phyloP scores from a whole-genome alignment of 30 jellyfish, hydroid and myxozoan genomes.

The Aurelia coerulea region DNA sequence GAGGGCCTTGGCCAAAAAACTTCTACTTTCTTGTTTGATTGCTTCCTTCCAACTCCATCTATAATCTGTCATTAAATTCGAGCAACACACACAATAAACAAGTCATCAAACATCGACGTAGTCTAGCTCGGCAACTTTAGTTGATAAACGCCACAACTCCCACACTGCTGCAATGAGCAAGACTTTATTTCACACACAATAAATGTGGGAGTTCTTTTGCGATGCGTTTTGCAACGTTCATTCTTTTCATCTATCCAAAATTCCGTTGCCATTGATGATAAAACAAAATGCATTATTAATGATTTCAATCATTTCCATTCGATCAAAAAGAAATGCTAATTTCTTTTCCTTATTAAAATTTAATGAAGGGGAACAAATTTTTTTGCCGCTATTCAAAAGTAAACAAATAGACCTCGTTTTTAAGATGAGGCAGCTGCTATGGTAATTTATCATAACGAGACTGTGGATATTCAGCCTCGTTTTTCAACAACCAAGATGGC shows the following conservation, averaged over 20 bases:
- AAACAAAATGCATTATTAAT: constrained; percentile 29
- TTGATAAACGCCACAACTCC: no score
- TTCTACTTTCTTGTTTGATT: no score
- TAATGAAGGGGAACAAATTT: constrained; percentile 59
- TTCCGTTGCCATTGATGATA: constrained; percentile 32
- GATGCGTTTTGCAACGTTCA: not conserved
- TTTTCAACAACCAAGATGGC: no score
- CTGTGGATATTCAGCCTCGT: no score
- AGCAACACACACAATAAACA: no score
- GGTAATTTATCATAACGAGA: not conserved
- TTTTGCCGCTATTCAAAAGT: constrained; percentile 17
- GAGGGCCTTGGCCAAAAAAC: no score
- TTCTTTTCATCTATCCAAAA: not conserved
- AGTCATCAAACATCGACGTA: no score
- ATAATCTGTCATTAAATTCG: no score
- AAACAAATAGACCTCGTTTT: not conserved
- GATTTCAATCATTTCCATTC: constrained; percentile 12
- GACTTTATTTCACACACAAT: no score
- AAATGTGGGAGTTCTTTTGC: not conserved
- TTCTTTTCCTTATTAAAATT: constrained; percentile 32
- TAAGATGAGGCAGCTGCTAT: constrained; percentile 23
- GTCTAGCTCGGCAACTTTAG: no score
- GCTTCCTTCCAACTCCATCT: no score
- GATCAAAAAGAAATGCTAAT: constrained; percentile 3
- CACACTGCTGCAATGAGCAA: no score